Conservation (phyloP, 2,888 invertebrate genomes). For the Hermaeophaga mercurialis region DNA sequence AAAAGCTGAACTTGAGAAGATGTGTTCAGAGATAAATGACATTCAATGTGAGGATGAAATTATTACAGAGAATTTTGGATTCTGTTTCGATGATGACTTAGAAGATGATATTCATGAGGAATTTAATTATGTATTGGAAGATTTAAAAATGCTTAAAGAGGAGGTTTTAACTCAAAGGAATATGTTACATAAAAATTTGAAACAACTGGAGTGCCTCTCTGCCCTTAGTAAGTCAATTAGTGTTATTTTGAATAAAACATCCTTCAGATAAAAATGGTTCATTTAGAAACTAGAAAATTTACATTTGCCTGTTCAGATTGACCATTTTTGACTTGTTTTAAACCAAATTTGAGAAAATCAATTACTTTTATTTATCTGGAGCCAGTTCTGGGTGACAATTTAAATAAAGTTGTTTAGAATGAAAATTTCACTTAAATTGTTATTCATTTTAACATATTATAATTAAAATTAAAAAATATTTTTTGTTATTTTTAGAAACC, state of each 20-base stretch:
- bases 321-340: no score
- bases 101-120: slow-evolving; percentile 67
- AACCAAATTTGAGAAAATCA: no score
- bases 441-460: not conserved
- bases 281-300: no score
- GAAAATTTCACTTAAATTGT: no score
- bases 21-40: slow-evolving; percentile 71
- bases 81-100: slow-evolving; percentile 66
- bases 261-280: no score
- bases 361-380: no score
- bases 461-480: no score
- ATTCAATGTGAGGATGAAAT: slow-evolving; percentile 63
- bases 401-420: no score
- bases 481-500: slow-evolving; percentile 35
- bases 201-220: slow-evolving; percentile 13
- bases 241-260: no score
- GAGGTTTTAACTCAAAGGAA: slow-evolving; percentile 56
- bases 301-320: no score
- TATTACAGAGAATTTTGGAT: slow-evolving; percentile 67
- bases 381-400: no score
- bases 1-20: slow-evolving; percentile 70
- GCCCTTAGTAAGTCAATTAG: slow-evolving; percentile 13
- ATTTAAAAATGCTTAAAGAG: slow-evolving; percentile 66
- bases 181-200: slow-evolving; percentile 61
- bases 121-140: slow-evolving; percentile 68